Conservation (phyloP, 1,140 invertebrate species). For the Globodera rostochiensis region DNA sequence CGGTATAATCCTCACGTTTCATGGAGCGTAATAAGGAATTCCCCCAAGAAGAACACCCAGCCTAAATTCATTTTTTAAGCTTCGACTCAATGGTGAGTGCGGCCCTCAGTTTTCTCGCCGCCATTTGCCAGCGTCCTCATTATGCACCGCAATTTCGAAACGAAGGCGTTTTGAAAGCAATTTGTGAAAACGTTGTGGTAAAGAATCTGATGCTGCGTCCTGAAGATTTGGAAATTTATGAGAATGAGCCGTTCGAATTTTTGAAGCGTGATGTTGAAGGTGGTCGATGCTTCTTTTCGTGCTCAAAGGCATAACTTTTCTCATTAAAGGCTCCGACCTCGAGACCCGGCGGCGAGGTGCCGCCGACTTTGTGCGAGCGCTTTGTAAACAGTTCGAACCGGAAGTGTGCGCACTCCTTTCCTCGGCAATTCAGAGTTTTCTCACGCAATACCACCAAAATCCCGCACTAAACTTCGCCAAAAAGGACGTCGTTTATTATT, state of each 20-base stretch:
- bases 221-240: slow-evolving; percentile 90
- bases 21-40: no score
- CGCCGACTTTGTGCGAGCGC: slow-evolving; percentile 92
- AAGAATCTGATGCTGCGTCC: slow-evolving; percentile 95
- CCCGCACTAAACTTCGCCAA: slow-evolving; percentile 81
- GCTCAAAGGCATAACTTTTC: background rate
- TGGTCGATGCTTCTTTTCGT: slow-evolving; percentile 15
- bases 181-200: slow-evolving; percentile 95
- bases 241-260: slow-evolving; percentile 97
- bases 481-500: slow-evolving; percentile 92
- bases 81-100: slow-evolving; percentile 79
- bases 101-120: slow-evolving; percentile 88
- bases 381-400: slow-evolving; percentile 70
- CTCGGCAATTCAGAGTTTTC: slow-evolving; percentile 73
- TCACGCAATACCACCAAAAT: slow-evolving; percentile 78
- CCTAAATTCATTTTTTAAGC: slow-evolving; percentile 11
- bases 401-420: slow-evolving; percentile 46
- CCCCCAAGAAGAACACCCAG: no score
- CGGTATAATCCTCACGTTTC: slow-evolving; percentile 23
- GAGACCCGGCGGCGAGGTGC: slow-evolving; percentile 90
- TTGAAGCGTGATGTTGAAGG: slow-evolving; percentile 95
- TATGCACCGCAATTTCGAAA: slow-evolving; percentile 88
- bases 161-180: slow-evolving; percentile 80
- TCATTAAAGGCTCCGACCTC: slow-evolving; percentile 73
- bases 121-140: slow-evolving; percentile 84